Base-by-base conservation (phyloP, 2,113 vertebrate species). In the Rutilus rutilus region DNA sequence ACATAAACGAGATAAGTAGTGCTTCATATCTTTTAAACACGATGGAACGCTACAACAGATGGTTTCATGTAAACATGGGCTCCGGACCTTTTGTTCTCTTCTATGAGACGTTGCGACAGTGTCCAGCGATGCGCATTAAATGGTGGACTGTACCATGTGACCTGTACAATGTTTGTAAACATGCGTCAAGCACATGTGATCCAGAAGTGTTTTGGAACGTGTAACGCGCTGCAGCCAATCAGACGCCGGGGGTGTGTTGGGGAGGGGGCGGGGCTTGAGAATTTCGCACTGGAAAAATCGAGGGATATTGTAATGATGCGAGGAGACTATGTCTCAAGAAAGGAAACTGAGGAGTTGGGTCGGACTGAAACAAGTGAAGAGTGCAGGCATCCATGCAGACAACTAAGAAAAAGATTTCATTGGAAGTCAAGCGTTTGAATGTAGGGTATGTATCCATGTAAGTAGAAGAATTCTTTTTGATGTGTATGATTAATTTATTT, bases 151-250 rank as follows among this genome's bases (percentile, higher is more conserved):
- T 60, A 91, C 93, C 95, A 95, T 90, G 94, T 95, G 95, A 95
- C 90, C 87, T 89, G 30, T 47, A 36, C 90, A 94, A 95, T 95
- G 95, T 95, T 95, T 95, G 95, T 95, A 95, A 95, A 95, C 94
- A 95, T 92, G 95, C 95, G 95, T 95, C 94, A 91, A 84, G 90
- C 93, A 93, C 95, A 95, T 94, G 94, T 95, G 95, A 95, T 94
- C 91, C 76, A 78, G 90, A 89, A 74, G 89, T 90, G 85, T 93
- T 91, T 91, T 83, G 89, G 82, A 88, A 78, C 88, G 88, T 90
- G 86, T 82, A 42, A 62, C 36, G 78, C n/a, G 19, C 54, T 5
- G n/a, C 11, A 84, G 3, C 95, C 94, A 95, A 94, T 88, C 93
- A 87, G 87, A n/a, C 25, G 5, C 36, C 76, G 93, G 94, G 93